Evolutionary conservation across 2,797 vertebrate species (phyloP).

Genomic region (Sciurus vulgaris): DNA sequence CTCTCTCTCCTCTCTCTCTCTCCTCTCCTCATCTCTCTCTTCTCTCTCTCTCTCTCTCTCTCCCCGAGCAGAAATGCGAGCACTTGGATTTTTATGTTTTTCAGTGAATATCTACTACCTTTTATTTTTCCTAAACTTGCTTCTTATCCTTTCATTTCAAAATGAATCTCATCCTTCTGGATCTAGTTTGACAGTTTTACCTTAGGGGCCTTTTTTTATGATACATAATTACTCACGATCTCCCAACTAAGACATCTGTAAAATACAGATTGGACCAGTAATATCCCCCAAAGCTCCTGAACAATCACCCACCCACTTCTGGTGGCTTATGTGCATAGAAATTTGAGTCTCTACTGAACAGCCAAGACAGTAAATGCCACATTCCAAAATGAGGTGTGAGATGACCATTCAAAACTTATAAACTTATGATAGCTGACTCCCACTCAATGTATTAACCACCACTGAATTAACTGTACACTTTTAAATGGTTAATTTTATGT

Average conservation of each 20-base stretch:
- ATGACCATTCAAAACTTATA: background rate
- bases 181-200: background rate
- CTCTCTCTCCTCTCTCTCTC: too few species aligned
- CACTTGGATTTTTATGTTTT: conserved; percentile 34
- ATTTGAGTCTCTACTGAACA: conserved; percentile 1
- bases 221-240: background rate
- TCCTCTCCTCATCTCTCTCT: too few species aligned
- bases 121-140: conserved; percentile 43
- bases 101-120: background rate
- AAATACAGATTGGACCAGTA: conserved; percentile 1
- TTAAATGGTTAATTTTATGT: conserved; percentile 39
- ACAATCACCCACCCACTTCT: background rate
- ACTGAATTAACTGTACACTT: background rate
- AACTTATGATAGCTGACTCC: background rate
- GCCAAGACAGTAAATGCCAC: background rate
- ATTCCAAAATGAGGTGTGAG: background rate
- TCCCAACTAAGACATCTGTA: conserved; percentile 29
- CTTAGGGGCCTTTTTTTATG: background rate
- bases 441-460: background rate
- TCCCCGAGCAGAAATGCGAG: background rate
- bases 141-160: conserved; percentile 30
- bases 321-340: conserved; percentile 2
- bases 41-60: too few species aligned
- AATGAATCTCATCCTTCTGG: conserved; percentile 2
- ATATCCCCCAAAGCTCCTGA: background rate